Percentiles rank a stretch among this genome's conserved stretches.
Evolutionary conservation across 2,797 vertebrate species (phyloP).

Genomic region (Intellagama lesueurii): DNA sequence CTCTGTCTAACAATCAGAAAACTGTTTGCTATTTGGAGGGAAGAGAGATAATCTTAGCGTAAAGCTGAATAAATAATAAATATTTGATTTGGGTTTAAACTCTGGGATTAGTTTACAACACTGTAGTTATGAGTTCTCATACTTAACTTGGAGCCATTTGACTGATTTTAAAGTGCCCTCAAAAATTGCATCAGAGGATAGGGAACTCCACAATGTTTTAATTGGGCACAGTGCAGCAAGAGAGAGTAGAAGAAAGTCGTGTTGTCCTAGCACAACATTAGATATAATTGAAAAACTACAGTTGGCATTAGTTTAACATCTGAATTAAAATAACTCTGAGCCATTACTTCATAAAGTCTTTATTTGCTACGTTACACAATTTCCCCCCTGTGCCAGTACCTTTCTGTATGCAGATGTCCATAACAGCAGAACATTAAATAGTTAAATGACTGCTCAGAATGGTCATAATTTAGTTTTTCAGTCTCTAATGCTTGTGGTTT

Average conservation of each 20-base stretch:
- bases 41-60: background rate
- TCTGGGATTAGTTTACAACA: background rate
- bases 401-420: background rate
- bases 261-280: background rate
- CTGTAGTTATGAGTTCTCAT: background rate
- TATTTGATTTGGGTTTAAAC: background rate
- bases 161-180: background rate
- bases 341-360: background rate
- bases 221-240: background rate
- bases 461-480: background rate
- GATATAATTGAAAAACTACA: too few species aligned
- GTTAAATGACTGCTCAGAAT: background rate
- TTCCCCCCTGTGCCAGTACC: too few species aligned
- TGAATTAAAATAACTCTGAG: background rate
- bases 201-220: background rate
- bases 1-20: conserved; percentile 37
- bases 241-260: too few species aligned
- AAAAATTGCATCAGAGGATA: background rate
- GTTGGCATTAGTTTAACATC: background rate
- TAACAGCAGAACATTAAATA: background rate
- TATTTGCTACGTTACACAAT: background rate
- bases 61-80: background rate
- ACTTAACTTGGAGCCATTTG: background rate
- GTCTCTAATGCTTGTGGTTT: background rate
- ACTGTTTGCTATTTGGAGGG: background rate